Percentiles rank a stretch among this genome's conserved stretches.
Conservation (phyloP, 2,888 invertebrate species). For the Nephrotoma flavescens region DNA sequence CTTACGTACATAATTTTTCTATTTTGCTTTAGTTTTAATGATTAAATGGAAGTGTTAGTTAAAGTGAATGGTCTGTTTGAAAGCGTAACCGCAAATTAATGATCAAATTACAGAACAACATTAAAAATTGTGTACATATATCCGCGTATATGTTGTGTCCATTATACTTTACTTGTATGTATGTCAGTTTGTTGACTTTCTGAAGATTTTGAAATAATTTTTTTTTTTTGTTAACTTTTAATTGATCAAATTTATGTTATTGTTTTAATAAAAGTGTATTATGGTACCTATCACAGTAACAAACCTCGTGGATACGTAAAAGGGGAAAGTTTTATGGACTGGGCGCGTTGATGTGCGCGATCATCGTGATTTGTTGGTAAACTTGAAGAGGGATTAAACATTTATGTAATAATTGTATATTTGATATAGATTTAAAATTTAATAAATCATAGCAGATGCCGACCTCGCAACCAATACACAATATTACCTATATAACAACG, state of each 20-base stretch:
- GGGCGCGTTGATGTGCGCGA: background rate
- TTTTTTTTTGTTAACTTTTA: background rate
- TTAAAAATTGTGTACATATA: background rate
- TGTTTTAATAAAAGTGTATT: background rate
- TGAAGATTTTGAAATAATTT: background rate
- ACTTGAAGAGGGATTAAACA: background rate
- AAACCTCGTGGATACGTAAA: background rate
- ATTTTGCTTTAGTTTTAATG: background rate
- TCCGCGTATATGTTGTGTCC: background rate
- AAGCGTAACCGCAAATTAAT: conserved; percentile 4
- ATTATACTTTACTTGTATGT: background rate
- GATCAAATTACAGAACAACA: conserved; percentile 2
- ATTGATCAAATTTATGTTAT: background rate
- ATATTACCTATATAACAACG: background rate
- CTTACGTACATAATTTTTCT: background rate
- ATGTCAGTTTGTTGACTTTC: conserved; percentile 4
- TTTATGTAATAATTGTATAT: background rate
- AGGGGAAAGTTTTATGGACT: background rate
- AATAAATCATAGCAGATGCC: background rate
- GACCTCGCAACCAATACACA: background rate
- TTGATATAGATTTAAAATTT: background rate
- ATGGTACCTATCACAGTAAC: too few relatives aligned
- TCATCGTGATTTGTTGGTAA: background rate
- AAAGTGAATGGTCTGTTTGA: conserved; percentile 4
- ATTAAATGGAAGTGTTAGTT: background rate